Evolutionary conservation across 64 coral and sea anemone species (phyloP), one percentile per base, ranked within the genome.

Genomic region (Actinia equina): DNA sequence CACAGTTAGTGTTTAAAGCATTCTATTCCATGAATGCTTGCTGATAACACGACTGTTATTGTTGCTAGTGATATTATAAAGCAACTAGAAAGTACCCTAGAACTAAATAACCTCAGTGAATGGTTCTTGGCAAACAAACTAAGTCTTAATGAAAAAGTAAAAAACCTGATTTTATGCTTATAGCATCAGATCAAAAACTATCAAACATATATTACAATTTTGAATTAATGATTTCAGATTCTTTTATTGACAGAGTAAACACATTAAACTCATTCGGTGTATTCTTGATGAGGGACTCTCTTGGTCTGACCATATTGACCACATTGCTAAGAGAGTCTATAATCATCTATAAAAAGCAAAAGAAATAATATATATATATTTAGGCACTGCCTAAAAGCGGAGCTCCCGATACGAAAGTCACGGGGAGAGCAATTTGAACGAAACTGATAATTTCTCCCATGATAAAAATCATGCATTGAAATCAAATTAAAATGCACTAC

Each of bases 181-280:
- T 71, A 37, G 67, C 23, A 71, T 71, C 67, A 1, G 67, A 71
- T 71, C 23, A 2, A 71, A 30, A 71, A 71, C 25, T 71, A 71
- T 71, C 67, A 71, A 71, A 71, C 11, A 71, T 30, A 71, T 71
- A 25, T 37, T 37, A 71, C 10, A 71, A 2, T 30, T 12, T 25
- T 30, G 37, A 71, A 71, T 71, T 71, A 71, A 71, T 2, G 67
- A 71, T 71, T 71, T 71, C 25, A 71, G 67, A 71, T 71, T 71
- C 67, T 71, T 71, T 25, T 30, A 71, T 71, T 71, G 11, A 71
- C n/a, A 71, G 67, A 71, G 67, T 71, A 30, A 71, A 71, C n/a
- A 71, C 22, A 37, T 6, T 8, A 37, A 71, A 71, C 27, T 71
- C 25, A 30, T 71, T 71, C 6, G 67, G 67, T 30, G 67, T 71